Percentiles rank a stretch among this genome's conserved stretches.
phyloP scores from a whole-genome alignment of 2,888 invertebrate species.

The Schizaphis graminum region DNA sequence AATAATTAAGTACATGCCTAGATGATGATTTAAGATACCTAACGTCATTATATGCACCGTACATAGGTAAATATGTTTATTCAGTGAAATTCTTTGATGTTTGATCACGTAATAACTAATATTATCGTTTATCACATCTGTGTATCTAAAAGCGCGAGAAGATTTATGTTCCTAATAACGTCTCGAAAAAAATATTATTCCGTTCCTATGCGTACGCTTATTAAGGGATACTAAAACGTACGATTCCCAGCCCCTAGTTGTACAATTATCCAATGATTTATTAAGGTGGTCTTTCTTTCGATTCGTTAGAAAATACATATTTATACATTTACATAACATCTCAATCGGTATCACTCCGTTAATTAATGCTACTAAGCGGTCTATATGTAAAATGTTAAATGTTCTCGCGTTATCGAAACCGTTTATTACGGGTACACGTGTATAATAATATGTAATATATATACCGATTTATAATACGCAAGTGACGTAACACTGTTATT shows the following conservation, averaged over 20 bases:
- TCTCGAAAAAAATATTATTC: neutral
- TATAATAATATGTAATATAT: neutral
- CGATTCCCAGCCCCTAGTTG: neutral
- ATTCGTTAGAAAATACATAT: neutral
- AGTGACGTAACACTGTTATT: neutral
- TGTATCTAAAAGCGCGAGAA: conserved; percentile 7
- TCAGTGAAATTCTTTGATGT: conserved; percentile 31
- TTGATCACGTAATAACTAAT: conserved; percentile 30
- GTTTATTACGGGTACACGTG: neutral
- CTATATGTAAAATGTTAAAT: neutral
- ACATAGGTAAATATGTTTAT: neutral
- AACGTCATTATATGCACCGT: neutral
- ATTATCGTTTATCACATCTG: conserved; percentile 30
- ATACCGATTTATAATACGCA: neutral
- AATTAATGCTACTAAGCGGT: neutral
- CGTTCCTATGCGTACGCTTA: neutral
- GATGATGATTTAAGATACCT: conserved; percentile 25
- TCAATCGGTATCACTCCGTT: neutral
- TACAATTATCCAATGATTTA: conserved; percentile 23
- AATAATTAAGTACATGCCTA: neutral
- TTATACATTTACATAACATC: neutral
- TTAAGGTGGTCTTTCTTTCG: neutral
- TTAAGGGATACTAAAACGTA: neutral
- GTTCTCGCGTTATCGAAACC: neutral
- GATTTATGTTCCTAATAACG: conserved; percentile 30